Conservation (phyloP, 2,113 vertebrate genomes). For the Halcyon senegalensis region DNA sequence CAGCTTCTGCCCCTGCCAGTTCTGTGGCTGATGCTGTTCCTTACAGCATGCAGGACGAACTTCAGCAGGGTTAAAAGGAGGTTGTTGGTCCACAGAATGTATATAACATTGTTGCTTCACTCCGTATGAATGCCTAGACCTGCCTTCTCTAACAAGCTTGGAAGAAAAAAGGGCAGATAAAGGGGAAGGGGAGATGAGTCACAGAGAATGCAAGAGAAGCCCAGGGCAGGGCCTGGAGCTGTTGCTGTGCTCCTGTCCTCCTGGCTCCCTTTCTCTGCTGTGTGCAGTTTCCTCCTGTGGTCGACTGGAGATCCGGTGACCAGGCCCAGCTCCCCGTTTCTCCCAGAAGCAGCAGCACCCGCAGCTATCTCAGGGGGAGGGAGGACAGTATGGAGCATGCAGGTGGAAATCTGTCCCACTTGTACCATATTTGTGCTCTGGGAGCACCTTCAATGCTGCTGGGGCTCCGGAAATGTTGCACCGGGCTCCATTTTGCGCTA, state of each 20-base stretch:
- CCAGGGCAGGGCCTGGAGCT: neutral
- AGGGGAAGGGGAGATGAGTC: neutral
- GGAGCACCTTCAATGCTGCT: neutral
- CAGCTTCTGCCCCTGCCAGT: accelerated
- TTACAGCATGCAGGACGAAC: neutral
- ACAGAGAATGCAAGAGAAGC: neutral
- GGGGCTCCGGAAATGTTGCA: neutral
- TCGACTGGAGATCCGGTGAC: accelerated
- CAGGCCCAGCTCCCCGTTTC: neutral
- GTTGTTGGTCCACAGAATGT: neutral
- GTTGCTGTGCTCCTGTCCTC: neutral
- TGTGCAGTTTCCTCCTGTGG: neutral
- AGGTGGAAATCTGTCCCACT: neutral
- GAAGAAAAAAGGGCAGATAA: neutral
- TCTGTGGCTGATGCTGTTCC: neutral
- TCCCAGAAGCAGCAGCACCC: neutral
- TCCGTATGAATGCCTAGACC: neutral
- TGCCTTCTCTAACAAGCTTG: neutral
- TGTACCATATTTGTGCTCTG: accelerated
- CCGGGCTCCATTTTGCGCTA: neutral
- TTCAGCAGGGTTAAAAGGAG: neutral
- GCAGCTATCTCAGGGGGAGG: neutral
- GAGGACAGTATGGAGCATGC: neutral
- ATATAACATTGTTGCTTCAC: neutral
- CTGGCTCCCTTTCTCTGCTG: neutral